Base-by-base conservation (phyloP, 2,888 invertebrate species). In the Caenorhabditis virilis region DNA sequence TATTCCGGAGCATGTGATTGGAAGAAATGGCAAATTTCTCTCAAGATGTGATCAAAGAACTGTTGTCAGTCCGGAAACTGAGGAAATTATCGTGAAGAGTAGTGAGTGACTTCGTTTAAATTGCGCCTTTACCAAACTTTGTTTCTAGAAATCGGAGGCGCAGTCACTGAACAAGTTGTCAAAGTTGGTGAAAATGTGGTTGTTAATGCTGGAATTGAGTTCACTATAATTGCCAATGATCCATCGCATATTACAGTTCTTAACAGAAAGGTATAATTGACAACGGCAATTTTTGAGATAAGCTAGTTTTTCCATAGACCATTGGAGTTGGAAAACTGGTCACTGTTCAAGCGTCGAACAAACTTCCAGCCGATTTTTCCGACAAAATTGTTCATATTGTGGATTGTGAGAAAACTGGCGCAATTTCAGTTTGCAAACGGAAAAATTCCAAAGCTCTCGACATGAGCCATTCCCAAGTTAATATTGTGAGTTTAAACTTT, bases 311-410 rank as follows among this genome's bases (percentile, higher is more conserved):
- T 42, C 6, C 23, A 13, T 3, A 42, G 42, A 42, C 42, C 5
- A 5, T 20, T 23, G 42, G 20, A 7, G 13, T 42, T 23, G 42
- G 42, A 6, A 42, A 22, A 23, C n/a, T 36, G n/a, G 23, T 15
- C n/a, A 22, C 16, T 5, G 23, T 23, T 13, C 3, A 6, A 9
- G 30, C 5, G 4, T 23, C 42, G 23, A 22, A 42, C 15, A 4
- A 22, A 23, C 23, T 42, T 22, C 20, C 23, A 13, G 13, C 23
- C 2, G 42, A 42, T 2, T 23, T 62, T 41, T 51, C 48, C 23
- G 43, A 49, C 20, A 35, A 50, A 36, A 9, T 13, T 2, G 39
- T 49, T 9, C 33, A 58, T 25, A 25, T 47, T 26, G 53, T 50
- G 27, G 62, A 48, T 27, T 20, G 41, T 38, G 26, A 13, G 11